These are phyloP conservation scores for human (Homo sapiens) DNA, from an alignment of 2,113 vertebrate genomes.

Conservation along the genomic window GRCh38 chr3:182780001-182780500, in stretches of 20 bases:
- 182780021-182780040: not conserved
- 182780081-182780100: not conserved
- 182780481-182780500: not conserved
- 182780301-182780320: not conserved
- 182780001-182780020: not conserved
- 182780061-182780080: not conserved
- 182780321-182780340: not conserved
- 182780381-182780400: not conserved
- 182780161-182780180: not conserved
- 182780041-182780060: slow-evolving; percentile 22
- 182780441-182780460: slow-evolving; percentile 14
- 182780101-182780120: not conserved
- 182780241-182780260: not conserved
- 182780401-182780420: not conserved
- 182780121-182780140: not conserved
- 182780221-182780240: not conserved
- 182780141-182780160: not conserved
- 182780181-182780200: not conserved
- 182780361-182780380: not conserved
- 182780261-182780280: slow-evolving; percentile 15
- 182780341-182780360: slow-evolving; percentile 36
- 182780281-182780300: not conserved
- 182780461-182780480: not conserved
- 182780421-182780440: not conserved
- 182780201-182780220: not conserved